Conservation (phyloP, 2,797 vertebrate species). For the Spatula versicolor region DNA sequence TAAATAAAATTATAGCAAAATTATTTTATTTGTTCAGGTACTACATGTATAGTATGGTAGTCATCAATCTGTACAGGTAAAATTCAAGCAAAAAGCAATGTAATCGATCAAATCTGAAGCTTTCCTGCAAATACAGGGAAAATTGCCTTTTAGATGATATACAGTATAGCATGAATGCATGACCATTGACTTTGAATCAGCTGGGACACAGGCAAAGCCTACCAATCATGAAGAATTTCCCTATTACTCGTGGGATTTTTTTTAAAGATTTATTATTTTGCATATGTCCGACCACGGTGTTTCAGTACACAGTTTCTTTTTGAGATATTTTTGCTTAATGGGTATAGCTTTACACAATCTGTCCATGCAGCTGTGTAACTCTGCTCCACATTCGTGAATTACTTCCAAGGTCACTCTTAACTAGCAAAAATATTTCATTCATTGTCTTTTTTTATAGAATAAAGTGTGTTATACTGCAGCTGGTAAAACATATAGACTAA, state of each 20-base stretch:
- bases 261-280: not conserved
- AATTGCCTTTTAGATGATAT: constrained; percentile 15
- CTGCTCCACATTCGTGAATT: not conserved
- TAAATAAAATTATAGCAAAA: constrained; percentile 29
- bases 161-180: not conserved
- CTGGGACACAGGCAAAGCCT: not conserved
- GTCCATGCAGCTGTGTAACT: not conserved
- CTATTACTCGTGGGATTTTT: not conserved
- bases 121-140: constrained; percentile 6
- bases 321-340: not conserved
- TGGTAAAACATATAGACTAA: not conserved
- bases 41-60: not conserved
- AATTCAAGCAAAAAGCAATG: constrained; percentile 8
- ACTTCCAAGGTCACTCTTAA: not conserved
- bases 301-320: not conserved
- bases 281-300: not conserved
- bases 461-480: not conserved
- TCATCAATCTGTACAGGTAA: constrained; percentile 32
- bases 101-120: constrained; percentile 19
- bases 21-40: not conserved
- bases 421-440: not conserved
- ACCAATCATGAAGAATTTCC: not conserved
- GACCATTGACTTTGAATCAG: constrained; percentile 20
- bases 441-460: not conserved
- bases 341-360: not conserved